These are phyloP conservation scores for Pica pica DNA, from an alignment of 2,113 vertebrate species.

Conservation along the genomic window DNA sequence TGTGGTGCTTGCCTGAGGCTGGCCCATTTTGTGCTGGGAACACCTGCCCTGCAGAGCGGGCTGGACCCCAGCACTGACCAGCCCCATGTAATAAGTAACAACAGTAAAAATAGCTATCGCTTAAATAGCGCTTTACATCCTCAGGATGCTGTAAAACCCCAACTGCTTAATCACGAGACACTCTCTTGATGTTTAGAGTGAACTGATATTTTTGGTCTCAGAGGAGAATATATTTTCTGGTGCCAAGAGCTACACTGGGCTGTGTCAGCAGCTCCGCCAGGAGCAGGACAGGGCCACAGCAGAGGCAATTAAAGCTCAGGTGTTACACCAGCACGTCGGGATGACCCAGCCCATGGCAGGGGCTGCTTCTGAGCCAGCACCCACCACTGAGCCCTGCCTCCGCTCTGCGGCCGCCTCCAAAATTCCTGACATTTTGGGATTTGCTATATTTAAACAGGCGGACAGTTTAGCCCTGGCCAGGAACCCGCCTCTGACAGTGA, in stretches of 20 bases:
- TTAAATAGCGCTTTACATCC: not conserved
- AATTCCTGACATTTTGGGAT: slow-evolving; percentile 17
- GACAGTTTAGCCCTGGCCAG: not conserved
- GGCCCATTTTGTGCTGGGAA: not conserved
- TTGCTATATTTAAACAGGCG: not conserved
- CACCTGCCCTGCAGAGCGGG: not conserved
- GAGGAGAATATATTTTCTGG: slow-evolving; percentile 20
- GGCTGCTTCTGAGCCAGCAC: not conserved
- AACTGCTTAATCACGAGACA: slow-evolving; percentile 1
- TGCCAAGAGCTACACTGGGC: slow-evolving; percentile 36
- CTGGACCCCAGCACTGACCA: not conserved
- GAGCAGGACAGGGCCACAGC: not conserved
- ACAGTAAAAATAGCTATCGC: not conserved
- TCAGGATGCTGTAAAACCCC: slow-evolving; percentile 8
- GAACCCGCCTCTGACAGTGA: not conserved
- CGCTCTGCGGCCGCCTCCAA: not conserved
- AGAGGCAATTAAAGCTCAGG: not conserved
- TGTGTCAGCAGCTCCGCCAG: not conserved
- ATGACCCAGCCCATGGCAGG: not conserved
- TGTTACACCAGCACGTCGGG: not conserved
- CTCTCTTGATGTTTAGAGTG: not conserved
- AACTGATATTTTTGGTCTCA: slow-evolving; percentile 14
- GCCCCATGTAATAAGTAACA: slow-evolving; percentile 10
- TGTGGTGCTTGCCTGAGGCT: not conserved
- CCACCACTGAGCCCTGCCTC: not conserved